Evolutionary conservation across 2,113 vertebrate genomes (phyloP).

Genomic region (Fregetta grallaria): DNA sequence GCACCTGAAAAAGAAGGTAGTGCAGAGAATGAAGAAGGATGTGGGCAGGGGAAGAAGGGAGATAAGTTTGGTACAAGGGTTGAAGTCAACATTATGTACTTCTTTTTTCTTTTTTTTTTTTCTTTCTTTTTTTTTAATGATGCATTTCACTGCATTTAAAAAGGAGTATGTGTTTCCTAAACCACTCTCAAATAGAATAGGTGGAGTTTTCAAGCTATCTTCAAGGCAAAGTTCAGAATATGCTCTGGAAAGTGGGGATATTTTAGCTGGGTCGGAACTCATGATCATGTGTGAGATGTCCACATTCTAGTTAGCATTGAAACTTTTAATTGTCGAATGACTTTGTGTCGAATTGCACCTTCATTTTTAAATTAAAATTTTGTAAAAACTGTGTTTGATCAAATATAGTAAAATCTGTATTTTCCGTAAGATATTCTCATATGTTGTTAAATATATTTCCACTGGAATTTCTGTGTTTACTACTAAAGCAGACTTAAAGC

Average conservation of each 20-base stretch:
- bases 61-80: not conserved
- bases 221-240: not conserved
- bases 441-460: not conserved
- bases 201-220: not conserved
- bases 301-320: not conserved
- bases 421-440: not conserved
- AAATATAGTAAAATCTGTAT: not conserved
- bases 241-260: not conserved
- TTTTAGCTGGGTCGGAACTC: not conserved
- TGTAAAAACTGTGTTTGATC: not conserved
- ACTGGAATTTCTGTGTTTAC: not conserved
- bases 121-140: too few species aligned
- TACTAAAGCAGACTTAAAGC: not conserved
- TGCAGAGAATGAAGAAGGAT: not conserved
- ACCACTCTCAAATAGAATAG: not conserved
- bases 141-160: not conserved
- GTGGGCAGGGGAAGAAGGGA: not conserved
- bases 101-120: too few species aligned
- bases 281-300: not conserved
- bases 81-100: not conserved
- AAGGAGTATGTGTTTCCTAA: not conserved
- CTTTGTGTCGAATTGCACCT: not conserved
- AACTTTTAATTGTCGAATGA: not conserved
- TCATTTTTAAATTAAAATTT: not conserved
- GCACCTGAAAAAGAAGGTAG: not conserved